Conservation (phyloP, 2,797 vertebrate genomes). For the Melanotaenia boesemani region DNA sequence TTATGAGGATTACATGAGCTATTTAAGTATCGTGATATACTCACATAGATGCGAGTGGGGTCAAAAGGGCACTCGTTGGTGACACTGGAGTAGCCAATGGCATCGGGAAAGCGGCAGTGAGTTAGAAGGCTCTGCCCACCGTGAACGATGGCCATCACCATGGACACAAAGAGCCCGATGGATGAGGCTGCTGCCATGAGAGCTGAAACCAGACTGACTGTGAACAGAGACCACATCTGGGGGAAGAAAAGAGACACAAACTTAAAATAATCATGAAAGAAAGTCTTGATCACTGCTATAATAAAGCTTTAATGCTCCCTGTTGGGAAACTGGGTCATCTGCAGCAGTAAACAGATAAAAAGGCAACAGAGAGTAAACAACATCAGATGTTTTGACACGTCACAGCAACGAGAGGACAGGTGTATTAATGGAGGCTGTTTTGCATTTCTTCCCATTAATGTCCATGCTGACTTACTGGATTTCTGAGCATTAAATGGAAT, state of each 20-base stretch:
- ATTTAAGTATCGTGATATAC: conserved; percentile 58
- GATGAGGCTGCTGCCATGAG: conserved; percentile 84
- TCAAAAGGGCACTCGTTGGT: conserved; percentile 91
- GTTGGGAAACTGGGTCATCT: conserved; percentile 4
- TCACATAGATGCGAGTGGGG: conserved; percentile 91
- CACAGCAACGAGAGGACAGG: background rate
- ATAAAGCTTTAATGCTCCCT: background rate
- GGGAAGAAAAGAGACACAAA: background rate
- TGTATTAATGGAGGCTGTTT: background rate
- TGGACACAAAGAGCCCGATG: conserved; percentile 82
- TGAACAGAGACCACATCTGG: conserved; percentile 86
- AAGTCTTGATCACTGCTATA: background rate
- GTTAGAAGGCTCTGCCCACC: conserved; percentile 86
- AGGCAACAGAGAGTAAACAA: background rate
- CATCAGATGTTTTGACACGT: background rate
- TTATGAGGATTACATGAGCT: background rate
- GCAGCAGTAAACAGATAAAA: background rate
- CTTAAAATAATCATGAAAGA: conserved; percentile 10
- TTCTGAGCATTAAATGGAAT: background rate
- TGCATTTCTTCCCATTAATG: background rate
- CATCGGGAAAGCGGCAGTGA: conserved; percentile 78
- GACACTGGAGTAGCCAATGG: conserved; percentile 75
- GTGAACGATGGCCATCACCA: conserved; percentile 83
- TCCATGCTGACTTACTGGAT: background rate
- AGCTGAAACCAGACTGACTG: conserved; percentile 78